Evolutionary conservation across 2,888 invertebrate genomes (phyloP).

Genomic region (Lasioglossum figueresi): DNA sequence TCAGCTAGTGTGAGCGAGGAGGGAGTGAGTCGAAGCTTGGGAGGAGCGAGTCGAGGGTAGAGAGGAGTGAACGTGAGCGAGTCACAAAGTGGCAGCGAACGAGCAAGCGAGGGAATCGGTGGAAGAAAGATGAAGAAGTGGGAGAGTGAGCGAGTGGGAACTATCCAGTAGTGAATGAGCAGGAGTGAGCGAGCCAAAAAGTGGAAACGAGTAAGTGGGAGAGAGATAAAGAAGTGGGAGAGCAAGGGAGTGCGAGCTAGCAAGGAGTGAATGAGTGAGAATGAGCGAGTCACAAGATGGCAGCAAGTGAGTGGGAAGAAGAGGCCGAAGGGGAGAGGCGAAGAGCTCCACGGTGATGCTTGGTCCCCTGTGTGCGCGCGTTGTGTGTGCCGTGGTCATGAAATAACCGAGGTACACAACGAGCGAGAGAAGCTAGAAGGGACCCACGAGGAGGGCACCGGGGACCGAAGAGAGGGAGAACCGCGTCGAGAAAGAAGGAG

Average conservation of each 20-base stretch:
- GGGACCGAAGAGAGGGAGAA: slow-evolving; percentile 14
- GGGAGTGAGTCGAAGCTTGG: not conserved
- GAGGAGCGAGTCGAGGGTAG: not conserved
- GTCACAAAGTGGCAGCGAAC: not conserved
- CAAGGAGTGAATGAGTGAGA: slow-evolving; percentile 22
- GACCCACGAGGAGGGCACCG: not conserved
- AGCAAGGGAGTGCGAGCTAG: not conserved
- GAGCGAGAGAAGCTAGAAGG: slow-evolving; percentile 31
- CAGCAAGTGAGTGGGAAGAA: not conserved
- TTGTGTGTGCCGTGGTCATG: slow-evolving; percentile 44
- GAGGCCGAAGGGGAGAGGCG: not conserved
- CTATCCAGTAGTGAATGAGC: no score
- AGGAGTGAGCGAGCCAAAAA: not conserved
- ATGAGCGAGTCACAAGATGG: not conserved
- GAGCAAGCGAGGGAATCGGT: not conserved
- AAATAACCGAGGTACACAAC: slow-evolving; percentile 58
- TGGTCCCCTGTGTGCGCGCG: slow-evolving; percentile 5
- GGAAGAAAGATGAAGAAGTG: no score
- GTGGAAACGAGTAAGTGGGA: not conserved
- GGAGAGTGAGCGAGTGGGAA: not conserved
- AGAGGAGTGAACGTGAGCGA: not conserved
- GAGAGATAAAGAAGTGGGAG: not conserved
- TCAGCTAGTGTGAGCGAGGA: not conserved
- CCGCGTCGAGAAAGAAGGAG: slow-evolving; percentile 23
- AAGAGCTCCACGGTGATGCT: slow-evolving; percentile 52